Conservation (phyloP, 2,113 vertebrate species). For the Eidolon helvum region DNA sequence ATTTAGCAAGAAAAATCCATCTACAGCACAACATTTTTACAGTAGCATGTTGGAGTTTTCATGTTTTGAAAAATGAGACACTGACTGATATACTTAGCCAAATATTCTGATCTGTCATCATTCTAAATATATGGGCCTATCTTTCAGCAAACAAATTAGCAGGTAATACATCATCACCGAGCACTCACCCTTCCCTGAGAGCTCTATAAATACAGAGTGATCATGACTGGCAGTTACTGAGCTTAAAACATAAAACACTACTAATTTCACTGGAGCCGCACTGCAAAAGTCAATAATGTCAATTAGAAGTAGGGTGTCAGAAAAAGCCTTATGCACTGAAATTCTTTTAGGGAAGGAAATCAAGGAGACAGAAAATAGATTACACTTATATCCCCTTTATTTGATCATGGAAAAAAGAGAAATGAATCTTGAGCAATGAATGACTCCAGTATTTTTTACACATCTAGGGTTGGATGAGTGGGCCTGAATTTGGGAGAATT, state of each 20-base stretch:
- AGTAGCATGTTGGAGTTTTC: conserved; percentile 48
- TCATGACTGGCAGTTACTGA: conserved; percentile 49
- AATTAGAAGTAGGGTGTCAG: conserved; percentile 7
- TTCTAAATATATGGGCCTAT: conserved; percentile 70
- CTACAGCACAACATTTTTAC: conserved; percentile 3
- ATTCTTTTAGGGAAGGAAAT: conserved; percentile 35
- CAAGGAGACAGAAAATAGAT: conserved; percentile 24
- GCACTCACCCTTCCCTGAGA: conserved; percentile 18
- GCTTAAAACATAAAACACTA: conserved; percentile 30
- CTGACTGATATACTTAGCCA: conserved; percentile 71
- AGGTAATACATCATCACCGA: conserved; percentile 62
- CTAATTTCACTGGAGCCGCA: conserved; percentile 13
- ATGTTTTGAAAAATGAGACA: conserved; percentile 74
- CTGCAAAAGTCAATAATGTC: conserved; percentile 20
- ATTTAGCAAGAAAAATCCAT: conserved; percentile 6
- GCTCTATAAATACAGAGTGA: conserved; percentile 60
- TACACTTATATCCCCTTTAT: background rate
- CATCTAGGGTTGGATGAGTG: background rate
- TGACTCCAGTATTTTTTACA: background rate
- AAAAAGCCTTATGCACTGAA: conserved; percentile 1
- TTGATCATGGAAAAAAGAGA: conserved; percentile 9
- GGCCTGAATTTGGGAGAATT: background rate
- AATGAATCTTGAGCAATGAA: background rate
- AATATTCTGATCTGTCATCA: conserved; percentile 76
- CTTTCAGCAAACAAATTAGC: conserved; percentile 77